Base-by-base conservation (phyloP, 1,140 invertebrate genomes). In the Panulirus ornatus region DNA sequence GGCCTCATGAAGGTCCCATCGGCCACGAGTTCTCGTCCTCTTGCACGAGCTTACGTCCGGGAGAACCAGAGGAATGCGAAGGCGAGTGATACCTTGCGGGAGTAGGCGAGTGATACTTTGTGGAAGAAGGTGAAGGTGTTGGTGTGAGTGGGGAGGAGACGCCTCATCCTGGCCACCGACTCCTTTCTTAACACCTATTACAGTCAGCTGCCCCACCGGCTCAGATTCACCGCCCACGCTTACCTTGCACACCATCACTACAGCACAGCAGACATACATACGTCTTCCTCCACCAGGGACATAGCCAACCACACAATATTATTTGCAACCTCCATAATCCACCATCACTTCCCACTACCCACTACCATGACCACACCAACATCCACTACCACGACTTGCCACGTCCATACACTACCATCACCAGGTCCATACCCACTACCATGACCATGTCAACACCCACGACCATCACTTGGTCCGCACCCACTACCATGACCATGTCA, bases 181-280 rank as follows among this genome's bases (percentile, higher is more conserved):
- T 19, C 14, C 40, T n/a, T 36, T 47, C n/a, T 30, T 58, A 81
- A 51, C 78, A 81, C 78, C 78, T 81, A 81, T 81, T 81, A 81
- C 78, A 81, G 78, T 81, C 78, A 81, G 47, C 78, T 66, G n/a
- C n/a, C 51, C 30, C 78, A 22, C 36, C 44, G 78, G 47, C 78
- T 81, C 78, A 58, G 38, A 16, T 81, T 81, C 78, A 58, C 30
- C 78, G 34, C 47, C 42, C 30, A 38, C 47, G 30, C 47, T 36
- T 14, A 47, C 44, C 22, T 22, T 22, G 16, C 16, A 14, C 51
- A 3, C 51, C 9, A 14, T 19, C 51, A 58, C 44, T 47, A 22
- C 51, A 0, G 16, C 51, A 16, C 51, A 14, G 16, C 16, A 14
- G n/a, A 2, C 16, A 58, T 22, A 14, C 16, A 16, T 22, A 22